A percentile compares a stretch with the other conserved stretches of the same genome.
These are phyloP conservation scores for Cuculus canorus DNA, from an alignment of 2,797 vertebrate genomes.

Conservation along the genomic window DNA sequence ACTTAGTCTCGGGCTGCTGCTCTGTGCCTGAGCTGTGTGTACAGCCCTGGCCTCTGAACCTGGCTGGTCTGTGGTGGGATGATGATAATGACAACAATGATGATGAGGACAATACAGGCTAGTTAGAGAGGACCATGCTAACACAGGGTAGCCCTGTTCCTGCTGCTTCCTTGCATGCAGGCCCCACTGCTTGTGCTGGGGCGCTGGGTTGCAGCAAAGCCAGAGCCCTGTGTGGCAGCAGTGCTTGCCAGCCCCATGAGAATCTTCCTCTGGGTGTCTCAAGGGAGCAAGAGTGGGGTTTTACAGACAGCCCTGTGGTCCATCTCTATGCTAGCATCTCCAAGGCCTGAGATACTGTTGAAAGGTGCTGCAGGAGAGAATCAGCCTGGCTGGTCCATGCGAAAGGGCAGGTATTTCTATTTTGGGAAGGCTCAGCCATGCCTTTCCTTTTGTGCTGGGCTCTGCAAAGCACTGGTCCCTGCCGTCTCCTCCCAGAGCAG, in stretches of 20 bases:
- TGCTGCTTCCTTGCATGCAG: neutral
- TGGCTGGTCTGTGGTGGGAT: too few species aligned
- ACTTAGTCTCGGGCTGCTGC: neutral
- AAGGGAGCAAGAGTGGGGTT: neutral
- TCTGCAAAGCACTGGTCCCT: neutral
- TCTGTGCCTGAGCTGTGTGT: neutral
- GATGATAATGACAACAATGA: too few species aligned
- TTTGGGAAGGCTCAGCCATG: neutral
- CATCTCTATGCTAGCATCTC: neutral
- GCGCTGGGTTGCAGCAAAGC: neutral
- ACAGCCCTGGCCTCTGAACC: fast-evolving
- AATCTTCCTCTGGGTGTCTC: neutral
- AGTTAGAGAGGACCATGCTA: neutral
- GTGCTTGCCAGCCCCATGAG: neutral
- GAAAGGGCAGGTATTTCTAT: neutral
- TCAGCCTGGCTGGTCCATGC: neutral
- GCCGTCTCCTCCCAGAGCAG: neutral
- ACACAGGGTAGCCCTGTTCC: neutral
- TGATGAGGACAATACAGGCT: too few species aligned
- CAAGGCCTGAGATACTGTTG: neutral
- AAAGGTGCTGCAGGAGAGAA: neutral
- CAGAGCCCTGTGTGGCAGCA: neutral
- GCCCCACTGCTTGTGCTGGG: fast-evolving
- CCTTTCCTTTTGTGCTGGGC: neutral
- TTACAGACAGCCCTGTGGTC: neutral